Evolutionary conservation across 2,888 invertebrate genomes (phyloP).

Genomic region (Temnothorax unifasciatus): DNA sequence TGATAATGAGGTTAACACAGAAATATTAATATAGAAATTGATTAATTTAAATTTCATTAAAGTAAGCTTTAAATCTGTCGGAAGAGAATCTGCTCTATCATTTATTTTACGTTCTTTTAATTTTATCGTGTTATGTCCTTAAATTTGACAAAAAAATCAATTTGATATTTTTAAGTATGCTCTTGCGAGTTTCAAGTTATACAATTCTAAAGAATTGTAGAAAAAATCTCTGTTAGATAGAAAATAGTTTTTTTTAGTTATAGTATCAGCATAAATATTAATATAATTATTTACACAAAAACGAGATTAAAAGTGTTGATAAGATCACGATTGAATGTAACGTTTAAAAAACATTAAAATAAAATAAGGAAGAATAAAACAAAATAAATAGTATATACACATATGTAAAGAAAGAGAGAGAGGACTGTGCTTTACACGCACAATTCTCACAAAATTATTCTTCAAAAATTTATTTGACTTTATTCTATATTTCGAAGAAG

Average conservation of each 20-base stretch:
- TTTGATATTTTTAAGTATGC: not conserved
- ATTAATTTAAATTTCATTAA: not conserved
- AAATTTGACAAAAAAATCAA: not conserved
- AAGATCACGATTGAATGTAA: too few species aligned
- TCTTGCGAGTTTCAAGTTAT: not conserved
- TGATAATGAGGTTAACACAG: not conserved
- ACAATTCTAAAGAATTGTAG: not conserved
- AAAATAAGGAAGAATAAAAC: not conserved
- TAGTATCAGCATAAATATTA: too few species aligned
- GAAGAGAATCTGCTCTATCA: not conserved
- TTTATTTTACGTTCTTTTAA: not conserved
- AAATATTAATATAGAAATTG: not conserved
- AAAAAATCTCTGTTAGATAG: not conserved
- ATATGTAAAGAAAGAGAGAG: too few species aligned
- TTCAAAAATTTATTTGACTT: too few species aligned
- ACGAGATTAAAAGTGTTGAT: too few species aligned
- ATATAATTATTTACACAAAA: too few species aligned
- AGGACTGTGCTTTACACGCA: too few species aligned
- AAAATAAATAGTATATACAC: too few species aligned
- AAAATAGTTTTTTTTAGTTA: not conserved
- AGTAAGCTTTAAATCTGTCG: not conserved
- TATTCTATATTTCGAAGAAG: not conserved
- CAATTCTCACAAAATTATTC: too few species aligned
- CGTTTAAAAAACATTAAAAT: too few species aligned
- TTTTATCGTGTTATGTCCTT: not conserved